These are phyloP conservation scores for Lasioglossum lativentre DNA, from an alignment of 2,888 invertebrate genomes.

Conservation along the genomic window DNA sequence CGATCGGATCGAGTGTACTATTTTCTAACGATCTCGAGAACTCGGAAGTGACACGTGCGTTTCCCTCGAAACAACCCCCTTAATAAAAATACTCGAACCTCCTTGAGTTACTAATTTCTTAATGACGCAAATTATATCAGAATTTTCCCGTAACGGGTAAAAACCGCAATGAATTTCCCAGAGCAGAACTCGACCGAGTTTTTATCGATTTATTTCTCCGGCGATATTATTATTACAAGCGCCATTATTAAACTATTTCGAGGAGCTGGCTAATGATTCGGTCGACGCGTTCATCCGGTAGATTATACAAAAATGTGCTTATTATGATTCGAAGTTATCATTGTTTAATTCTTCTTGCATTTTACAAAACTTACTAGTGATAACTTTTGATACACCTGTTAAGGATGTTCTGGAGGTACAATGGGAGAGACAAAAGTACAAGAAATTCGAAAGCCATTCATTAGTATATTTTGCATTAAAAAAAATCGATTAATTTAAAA, in stretches of 20 bases:
- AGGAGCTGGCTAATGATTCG: slow-evolving; percentile 4
- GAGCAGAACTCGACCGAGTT: neutral
- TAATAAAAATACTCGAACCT: neutral
- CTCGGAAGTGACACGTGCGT: slow-evolving; percentile 13
- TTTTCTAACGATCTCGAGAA: neutral
- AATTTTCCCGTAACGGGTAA: neutral
- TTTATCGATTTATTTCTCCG: slow-evolving; percentile 10
- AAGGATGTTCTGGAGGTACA: too few species aligned
- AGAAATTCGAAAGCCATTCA: too few species aligned
- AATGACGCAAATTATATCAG: neutral
- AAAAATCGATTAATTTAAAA: too few species aligned
- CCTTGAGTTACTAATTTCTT: neutral
- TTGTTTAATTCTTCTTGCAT: too few species aligned
- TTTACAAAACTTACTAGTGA: neutral
- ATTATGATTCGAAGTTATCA: too few species aligned
- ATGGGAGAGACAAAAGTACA: too few species aligned
- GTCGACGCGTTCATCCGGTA: neutral
- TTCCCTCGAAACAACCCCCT: neutral
- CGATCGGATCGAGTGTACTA: slow-evolving; percentile 24
- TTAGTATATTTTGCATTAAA: too few species aligned
- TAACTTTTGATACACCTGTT: neutral
- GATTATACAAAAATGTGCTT: too few species aligned
- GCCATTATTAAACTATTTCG: slow-evolving; percentile 41
- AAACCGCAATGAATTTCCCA: neutral
- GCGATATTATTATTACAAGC: slow-evolving; percentile 7